Evolutionary conservation across 1,140 invertebrate species (phyloP).

Genomic region (Hydropsyche tenuis): DNA sequence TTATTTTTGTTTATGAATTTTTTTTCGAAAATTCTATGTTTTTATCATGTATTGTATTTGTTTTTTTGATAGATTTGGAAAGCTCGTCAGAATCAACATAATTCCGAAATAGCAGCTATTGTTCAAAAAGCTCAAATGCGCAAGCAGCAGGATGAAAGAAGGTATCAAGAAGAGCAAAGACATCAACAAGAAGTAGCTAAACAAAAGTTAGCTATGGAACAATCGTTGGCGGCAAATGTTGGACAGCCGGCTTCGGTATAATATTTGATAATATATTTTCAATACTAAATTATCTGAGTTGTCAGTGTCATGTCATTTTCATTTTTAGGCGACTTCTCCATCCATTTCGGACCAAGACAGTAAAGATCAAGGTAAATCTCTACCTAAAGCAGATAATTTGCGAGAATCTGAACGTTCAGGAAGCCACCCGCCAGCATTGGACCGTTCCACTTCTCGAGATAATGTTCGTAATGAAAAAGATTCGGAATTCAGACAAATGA

Average conservation of each 20-base stretch:
- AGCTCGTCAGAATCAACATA: slow-evolving; percentile 35
- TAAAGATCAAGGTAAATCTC: slow-evolving; percentile 25
- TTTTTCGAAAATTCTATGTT: too few species aligned
- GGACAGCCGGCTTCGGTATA: slow-evolving; percentile 52
- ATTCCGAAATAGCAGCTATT: slow-evolving; percentile 66
- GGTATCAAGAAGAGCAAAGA: slow-evolving; percentile 66
- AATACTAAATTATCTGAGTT: too few species aligned
- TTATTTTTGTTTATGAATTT: too few species aligned
- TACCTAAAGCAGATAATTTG: slow-evolving; percentile 36
- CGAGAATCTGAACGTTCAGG: slow-evolving; percentile 50
- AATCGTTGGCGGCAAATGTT: slow-evolving; percentile 39
- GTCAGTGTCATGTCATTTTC: background rate
- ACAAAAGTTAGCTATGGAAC: slow-evolving; percentile 14
- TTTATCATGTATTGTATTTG: background rate
- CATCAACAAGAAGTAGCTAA: slow-evolving; percentile 54
- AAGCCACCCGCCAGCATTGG: slow-evolving; percentile 44
- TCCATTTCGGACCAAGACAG: slow-evolving; percentile 37
- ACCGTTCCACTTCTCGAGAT: slow-evolving; percentile 44
- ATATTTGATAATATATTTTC: background rate
- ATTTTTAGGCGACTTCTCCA: slow-evolving; percentile 23
- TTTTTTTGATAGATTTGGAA: slow-evolving; percentile 40
- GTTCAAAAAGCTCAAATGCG: slow-evolving; percentile 78
- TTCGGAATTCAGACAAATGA: slow-evolving; percentile 56
- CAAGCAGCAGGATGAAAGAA: slow-evolving; percentile 83
- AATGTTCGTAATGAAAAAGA: slow-evolving; percentile 42